phyloP scores from a whole-genome alignment of 2,113 vertebrate species.

The Pachycephala philippinensis region DNA sequence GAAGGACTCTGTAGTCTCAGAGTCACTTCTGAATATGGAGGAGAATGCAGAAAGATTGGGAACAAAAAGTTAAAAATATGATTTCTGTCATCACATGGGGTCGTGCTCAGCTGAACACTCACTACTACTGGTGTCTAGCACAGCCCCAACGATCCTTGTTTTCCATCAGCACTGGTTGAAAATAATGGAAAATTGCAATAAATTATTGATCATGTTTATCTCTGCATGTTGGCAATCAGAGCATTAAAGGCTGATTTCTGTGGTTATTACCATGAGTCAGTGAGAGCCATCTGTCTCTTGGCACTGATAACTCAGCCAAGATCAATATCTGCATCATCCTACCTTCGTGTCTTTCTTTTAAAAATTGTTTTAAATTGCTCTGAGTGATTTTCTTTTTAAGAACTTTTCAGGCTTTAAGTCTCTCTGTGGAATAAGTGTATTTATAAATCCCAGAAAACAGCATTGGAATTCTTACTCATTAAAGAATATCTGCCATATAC shows the following conservation, averaged over 20 bases:
- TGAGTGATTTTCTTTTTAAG: background rate
- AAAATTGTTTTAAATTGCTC: background rate
- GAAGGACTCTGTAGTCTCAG: background rate
- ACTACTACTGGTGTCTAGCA: fast-evolving
- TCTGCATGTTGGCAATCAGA: background rate
- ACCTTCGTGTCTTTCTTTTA: background rate
- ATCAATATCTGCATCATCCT: background rate
- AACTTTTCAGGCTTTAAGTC: background rate
- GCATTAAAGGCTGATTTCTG: background rate
- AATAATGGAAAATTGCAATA: background rate
- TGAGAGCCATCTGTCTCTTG: background rate
- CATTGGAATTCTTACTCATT: background rate
- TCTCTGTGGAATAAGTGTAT: background rate
- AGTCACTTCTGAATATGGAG: background rate
- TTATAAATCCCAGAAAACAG: background rate
- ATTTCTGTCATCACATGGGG: background rate
- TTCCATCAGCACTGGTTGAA: background rate
- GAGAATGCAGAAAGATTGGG: background rate
- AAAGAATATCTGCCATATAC: background rate
- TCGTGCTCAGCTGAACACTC: background rate
- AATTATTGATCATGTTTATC: background rate
- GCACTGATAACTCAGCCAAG: background rate
- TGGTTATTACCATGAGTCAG: background rate
- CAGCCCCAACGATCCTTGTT: background rate
- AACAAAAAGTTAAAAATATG: background rate